Evolutionary conservation across 23 tunicate species (phyloP), one percentile per base, ranked within the genome.

Genomic region (Botrylloides violaceus): DNA sequence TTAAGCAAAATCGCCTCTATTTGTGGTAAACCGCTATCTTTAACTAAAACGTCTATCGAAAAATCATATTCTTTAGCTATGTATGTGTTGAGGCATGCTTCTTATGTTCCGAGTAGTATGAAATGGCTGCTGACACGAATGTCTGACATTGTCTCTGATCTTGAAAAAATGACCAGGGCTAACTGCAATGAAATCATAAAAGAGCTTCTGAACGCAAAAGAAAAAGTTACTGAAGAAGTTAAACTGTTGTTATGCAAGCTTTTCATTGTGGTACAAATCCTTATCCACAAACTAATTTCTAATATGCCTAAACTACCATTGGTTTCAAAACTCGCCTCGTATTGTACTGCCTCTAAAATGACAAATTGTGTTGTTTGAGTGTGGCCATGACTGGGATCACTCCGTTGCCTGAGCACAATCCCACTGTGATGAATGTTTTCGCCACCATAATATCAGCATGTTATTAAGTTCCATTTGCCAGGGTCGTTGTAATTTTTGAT

Each of bases 31-130:
- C 63, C 86, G 3, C 35, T 63, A 15, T 24, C 73, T 15, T n/a
- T 87, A 3, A 47, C 71, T 29, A 79, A 74, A 2, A 36, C 80
- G 12, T 84, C 95, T 6, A 55, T 87, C 0, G 86, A 87, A 25
- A 80, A 74, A 50, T 76, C 82, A n/a, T 80, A 76, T 63, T 62
- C 75, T 1, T 24, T 68, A 31, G 85, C 95, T 19, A 66, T 38
- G 62, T 70, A 33, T 37, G 29, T 87, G 7, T 47, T 87, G 21
- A 65, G 35, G 19, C 78, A 81, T 32, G 55, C 82, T 18, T 47
- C 66, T 6, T 29, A 30, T 6, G 20, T 87, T 15, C 95, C 95
- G 1, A 25, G 39, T 35, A 72, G 80, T 61, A 37, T 87, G 4
- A 25, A 30, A 63, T 80, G 95, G 82, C 33, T 80, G 1, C 66